Evolutionary conservation across 2,888 invertebrate species (phyloP).

Genomic region (Eupithecia centaureata): DNA sequence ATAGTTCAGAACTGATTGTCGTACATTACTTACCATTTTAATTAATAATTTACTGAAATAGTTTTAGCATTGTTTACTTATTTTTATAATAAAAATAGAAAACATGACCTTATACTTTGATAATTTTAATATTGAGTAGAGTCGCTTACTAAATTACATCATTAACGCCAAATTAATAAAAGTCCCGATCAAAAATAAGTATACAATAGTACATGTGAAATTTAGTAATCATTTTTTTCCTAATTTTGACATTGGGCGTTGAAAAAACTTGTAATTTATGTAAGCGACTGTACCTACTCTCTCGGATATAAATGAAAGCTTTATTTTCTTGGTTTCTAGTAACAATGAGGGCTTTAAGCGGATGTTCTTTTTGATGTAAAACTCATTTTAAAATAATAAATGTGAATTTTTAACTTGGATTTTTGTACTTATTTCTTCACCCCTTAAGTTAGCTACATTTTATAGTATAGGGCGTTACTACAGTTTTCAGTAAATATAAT

Average conservation of each 20-base stretch:
- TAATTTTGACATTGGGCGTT: no score
- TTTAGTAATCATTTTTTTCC: no score
- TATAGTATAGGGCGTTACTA: no score
- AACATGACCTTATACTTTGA: slow-evolving; percentile 24
- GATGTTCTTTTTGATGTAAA: slow-evolving; percentile 56
- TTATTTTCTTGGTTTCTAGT: slow-evolving; percentile 41
- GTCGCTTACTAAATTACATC: slow-evolving; percentile 16
- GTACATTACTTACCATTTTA: neutral
- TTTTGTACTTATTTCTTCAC: slow-evolving; percentile 37
- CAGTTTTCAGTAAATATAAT: no score
- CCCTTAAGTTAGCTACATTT: neutral
- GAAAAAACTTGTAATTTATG: no score
- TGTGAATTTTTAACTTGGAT: slow-evolving; percentile 62
- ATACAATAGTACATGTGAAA: no score
- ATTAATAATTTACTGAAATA: slow-evolving; percentile 11
- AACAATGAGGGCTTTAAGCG: slow-evolving; percentile 45
- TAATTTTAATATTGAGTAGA: slow-evolving; percentile 32
- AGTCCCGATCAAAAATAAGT: no score
- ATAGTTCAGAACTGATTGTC: neutral
- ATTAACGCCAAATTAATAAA: slow-evolving; percentile 15
- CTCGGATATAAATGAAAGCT: slow-evolving; percentile 33
- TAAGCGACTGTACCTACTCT: slow-evolving; percentile 40
- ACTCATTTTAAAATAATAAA: slow-evolving; percentile 65
- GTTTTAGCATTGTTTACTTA: slow-evolving; percentile 34
- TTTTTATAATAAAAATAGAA: slow-evolving; percentile 12